Conservation (phyloP, 2,888 invertebrate genomes). For the Rapana venosa region DNA sequence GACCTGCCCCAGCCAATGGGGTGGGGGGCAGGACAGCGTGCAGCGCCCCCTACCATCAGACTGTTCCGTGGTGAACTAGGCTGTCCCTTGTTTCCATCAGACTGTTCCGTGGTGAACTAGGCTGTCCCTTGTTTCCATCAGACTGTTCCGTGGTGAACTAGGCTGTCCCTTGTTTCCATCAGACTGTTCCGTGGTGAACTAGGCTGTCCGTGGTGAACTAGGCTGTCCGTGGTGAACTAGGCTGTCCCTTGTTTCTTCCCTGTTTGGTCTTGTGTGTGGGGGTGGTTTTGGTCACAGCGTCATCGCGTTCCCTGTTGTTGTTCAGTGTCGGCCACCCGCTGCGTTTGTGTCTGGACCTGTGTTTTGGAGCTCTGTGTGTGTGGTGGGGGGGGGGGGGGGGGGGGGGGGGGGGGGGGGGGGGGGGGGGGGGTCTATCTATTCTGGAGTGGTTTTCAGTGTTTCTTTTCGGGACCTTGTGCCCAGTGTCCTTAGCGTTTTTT, state of each 20-base stretch:
- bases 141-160: constrained; percentile 1
- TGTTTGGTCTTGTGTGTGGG: not conserved
- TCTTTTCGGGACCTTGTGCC: not conserved
- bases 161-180: not conserved
- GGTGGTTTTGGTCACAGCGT: not conserved
- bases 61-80: constrained; percentile 4
- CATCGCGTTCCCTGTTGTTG: too few relatives aligned
- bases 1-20: constrained; percentile 26
- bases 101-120: constrained; percentile 2
- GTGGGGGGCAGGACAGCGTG: not conserved
- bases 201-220: not conserved
- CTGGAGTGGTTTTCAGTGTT: too few relatives aligned
- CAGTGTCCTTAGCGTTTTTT: not conserved
- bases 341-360: not conserved
- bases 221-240: not conserved
- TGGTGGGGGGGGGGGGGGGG: too few relatives aligned
- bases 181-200: not conserved
- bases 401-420: too few relatives aligned
- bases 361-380: too few relatives aligned
- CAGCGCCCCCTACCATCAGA: constrained; percentile 27
- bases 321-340: not conserved
- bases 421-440: too few relatives aligned
- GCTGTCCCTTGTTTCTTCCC: not conserved
- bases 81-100: not conserved
- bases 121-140: not conserved